These are phyloP conservation scores for Ernsta delagoae DNA, from an alignment of 2,888 invertebrate genomes.

Conservation along the genomic window DNA sequence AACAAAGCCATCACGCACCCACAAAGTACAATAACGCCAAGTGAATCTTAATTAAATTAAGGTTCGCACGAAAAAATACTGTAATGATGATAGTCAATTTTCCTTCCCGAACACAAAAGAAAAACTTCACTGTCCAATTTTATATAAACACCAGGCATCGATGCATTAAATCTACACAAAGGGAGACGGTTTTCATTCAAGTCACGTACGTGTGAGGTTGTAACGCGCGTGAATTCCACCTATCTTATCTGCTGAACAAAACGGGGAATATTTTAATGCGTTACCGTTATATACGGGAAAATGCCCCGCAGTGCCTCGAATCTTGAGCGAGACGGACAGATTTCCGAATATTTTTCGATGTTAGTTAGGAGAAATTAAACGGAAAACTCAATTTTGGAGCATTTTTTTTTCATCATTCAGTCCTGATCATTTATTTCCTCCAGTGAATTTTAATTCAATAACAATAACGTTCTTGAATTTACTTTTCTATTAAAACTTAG, in stretches of 20 bases:
- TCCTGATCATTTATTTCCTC: no score
- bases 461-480: no score
- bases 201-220: conserved; percentile 48
- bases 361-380: background rate
- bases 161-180: conserved; percentile 34
- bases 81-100: background rate
- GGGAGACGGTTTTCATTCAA: conserved; percentile 44
- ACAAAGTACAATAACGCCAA: background rate
- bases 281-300: conserved; percentile 34
- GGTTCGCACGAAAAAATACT: background rate
- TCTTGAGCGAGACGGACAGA: background rate
- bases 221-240: conserved; percentile 50
- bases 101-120: background rate
- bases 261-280: conserved; percentile 29
- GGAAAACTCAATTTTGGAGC: no score
- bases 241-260: conserved; percentile 48
- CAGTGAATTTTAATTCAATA: no score
- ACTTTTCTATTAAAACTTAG: no score
- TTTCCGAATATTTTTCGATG: background rate
- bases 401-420: no score
- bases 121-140: conserved; percentile 2
- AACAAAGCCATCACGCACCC: background rate
- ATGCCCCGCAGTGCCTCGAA: background rate
- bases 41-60: background rate
- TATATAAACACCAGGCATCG: conserved; percentile 26